A percentile compares a stretch with the other conserved stretches of the same genome.
phyloP scores from a whole-genome alignment of 2,888 invertebrate genomes.

The Tetropium fuscum region DNA sequence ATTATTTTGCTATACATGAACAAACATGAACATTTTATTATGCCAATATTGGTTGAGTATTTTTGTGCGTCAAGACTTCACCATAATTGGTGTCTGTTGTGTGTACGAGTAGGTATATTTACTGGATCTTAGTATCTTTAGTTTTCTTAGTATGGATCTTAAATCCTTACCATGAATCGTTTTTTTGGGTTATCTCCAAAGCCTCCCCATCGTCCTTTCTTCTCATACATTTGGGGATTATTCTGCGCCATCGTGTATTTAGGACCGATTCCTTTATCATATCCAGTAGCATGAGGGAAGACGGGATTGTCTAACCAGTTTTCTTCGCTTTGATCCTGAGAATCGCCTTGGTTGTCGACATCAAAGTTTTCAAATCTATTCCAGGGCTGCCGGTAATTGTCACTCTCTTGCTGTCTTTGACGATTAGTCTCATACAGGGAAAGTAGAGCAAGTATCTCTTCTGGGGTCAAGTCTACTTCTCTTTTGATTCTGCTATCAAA shows the following conservation, averaged over 20 bases:
- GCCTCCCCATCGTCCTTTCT: constrained; percentile 50
- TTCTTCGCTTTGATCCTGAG: constrained; percentile 69
- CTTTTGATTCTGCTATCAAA: constrained; percentile 68
- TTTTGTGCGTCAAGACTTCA: no score
- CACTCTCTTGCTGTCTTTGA: constrained; percentile 60
- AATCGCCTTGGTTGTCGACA: constrained; percentile 68
- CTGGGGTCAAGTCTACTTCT: constrained; percentile 72
- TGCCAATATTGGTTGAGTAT: neutral
- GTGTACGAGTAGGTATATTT: no score
- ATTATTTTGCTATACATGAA: neutral
- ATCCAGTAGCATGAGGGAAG: constrained; percentile 64
- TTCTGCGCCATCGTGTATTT: constrained; percentile 52
- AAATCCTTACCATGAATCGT: constrained; percentile 61
- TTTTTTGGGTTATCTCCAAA: constrained; percentile 63
- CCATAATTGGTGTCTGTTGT: no score
- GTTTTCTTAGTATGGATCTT: constrained; percentile 58
- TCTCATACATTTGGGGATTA: constrained; percentile 49
- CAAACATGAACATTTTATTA: neutral
- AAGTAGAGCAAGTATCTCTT: constrained; percentile 72
- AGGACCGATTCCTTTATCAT: constrained; percentile 60
- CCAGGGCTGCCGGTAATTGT: constrained; percentile 64
- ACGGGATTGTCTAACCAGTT: constrained; percentile 73
- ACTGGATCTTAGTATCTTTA: no score
- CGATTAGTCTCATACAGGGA: constrained; percentile 73
- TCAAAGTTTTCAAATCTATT: constrained; percentile 66